phyloP scores from a whole-genome alignment of 2,888 invertebrate species.

The Ophion slaviceki region DNA sequence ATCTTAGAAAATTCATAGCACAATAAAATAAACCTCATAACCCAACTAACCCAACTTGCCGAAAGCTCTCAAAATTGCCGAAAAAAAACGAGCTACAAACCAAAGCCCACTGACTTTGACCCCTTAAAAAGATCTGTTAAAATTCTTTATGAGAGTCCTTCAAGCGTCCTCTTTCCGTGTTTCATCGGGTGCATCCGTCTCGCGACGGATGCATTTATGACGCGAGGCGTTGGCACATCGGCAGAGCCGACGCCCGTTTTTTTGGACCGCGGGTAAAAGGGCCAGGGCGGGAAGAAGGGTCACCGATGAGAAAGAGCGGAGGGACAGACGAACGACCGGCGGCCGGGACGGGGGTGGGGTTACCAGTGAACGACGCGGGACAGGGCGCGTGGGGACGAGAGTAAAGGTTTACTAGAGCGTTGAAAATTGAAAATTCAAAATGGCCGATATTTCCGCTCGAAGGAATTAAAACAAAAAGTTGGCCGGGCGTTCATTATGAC shows the following conservation, averaged over 20 bases:
- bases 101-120: slow-evolving; percentile 14
- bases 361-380: slow-evolving; percentile 66
- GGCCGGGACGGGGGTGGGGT: slow-evolving; percentile 57
- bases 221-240: slow-evolving; percentile 56
- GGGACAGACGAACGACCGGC: slow-evolving; percentile 41
- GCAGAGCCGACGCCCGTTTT: slow-evolving; percentile 63
- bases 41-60: not conserved
- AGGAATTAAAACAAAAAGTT: slow-evolving; percentile 83
- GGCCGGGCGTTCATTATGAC: slow-evolving; percentile 82
- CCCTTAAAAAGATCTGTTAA: slow-evolving; percentile 14
- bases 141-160: slow-evolving; percentile 18
- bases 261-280: slow-evolving; percentile 49
- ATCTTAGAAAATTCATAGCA: not conserved
- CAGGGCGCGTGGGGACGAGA: slow-evolving; percentile 72
- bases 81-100: slow-evolving; percentile 10
- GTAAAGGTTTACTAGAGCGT: slow-evolving; percentile 83
- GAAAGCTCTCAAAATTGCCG: not conserved
- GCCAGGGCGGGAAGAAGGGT: slow-evolving; percentile 37
- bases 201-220: slow-evolving; percentile 58
- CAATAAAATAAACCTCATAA: not conserved
- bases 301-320: slow-evolving; percentile 52
- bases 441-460: slow-evolving; percentile 83
- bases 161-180: slow-evolving; percentile 26
- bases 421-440: slow-evolving; percentile 84
- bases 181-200: slow-evolving; percentile 35